These are phyloP conservation scores for Cnemophilus loriae DNA, from an alignment of 2,113 vertebrate genomes.

Conservation along the genomic window DNA sequence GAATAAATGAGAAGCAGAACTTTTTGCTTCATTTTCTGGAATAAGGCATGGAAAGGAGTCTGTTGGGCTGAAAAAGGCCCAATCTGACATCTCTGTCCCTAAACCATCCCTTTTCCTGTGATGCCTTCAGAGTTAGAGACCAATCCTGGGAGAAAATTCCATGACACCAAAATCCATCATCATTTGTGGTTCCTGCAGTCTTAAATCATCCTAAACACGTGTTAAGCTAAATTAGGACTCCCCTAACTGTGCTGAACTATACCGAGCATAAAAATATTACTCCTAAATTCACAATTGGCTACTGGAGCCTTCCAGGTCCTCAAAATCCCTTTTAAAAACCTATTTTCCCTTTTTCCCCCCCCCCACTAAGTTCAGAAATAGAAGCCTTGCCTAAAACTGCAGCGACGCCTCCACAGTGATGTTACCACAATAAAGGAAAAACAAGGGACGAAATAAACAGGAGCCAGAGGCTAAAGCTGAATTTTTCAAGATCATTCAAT, in stretches of 20 bases:
- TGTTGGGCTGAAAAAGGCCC: neutral
- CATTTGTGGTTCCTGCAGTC: neutral
- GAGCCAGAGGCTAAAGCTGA: neutral
- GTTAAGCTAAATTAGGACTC: neutral
- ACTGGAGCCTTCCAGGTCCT: neutral
- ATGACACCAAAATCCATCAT: neutral
- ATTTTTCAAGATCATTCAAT: neutral
- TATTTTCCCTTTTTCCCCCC: accelerated
- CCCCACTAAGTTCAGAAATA: neutral
- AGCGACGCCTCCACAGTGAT: neutral
- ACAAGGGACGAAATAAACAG: neutral
- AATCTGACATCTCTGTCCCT: neutral
- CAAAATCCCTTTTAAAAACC: neutral
- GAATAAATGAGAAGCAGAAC: neutral
- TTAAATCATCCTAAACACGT: neutral
- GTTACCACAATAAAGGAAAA: neutral
- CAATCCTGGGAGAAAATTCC: neutral
- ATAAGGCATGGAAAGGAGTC: neutral
- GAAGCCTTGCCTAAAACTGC: neutral
- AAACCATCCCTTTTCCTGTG: neutral
- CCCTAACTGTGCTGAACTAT: neutral
- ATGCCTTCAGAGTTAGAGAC: neutral
- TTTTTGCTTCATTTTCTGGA: neutral
- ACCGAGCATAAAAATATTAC: accelerated
- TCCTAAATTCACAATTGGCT: neutral